Evolutionary conservation across 2,113 vertebrate genomes (phyloP).

Genomic region (Pantherophis guttatus): DNA sequence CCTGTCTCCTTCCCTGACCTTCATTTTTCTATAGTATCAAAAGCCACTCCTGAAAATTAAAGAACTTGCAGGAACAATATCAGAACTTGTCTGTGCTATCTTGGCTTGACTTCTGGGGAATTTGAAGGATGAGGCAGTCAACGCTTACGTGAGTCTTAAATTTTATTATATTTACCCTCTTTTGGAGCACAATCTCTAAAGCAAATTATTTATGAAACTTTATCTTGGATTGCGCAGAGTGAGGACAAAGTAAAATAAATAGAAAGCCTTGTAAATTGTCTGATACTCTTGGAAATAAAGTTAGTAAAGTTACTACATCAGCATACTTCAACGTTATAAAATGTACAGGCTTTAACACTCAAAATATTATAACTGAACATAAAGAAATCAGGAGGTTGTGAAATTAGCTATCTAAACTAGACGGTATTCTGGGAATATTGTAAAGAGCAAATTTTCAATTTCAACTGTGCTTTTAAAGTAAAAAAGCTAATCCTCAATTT

Average conservation of each 20-base stretch:
- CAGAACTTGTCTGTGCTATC: neutral
- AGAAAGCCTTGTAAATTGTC: neutral
- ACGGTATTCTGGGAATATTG: neutral
- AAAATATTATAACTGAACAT: neutral
- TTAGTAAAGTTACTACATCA: neutral
- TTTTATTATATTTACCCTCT: neutral
- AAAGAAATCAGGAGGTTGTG: neutral
- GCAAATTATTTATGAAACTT: neutral
- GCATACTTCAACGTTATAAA: neutral
- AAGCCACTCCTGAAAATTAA: neutral
- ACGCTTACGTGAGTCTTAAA: neutral
- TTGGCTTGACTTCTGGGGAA: neutral
- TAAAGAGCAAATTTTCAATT: neutral
- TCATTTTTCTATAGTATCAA: neutral
- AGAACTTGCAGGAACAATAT: neutral
- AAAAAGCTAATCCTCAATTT: neutral
- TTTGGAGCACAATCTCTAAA: neutral
- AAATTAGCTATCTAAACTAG: neutral
- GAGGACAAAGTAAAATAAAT: neutral
- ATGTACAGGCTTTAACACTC: neutral
- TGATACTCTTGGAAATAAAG: neutral
- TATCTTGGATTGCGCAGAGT: neutral
- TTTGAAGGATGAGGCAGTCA: neutral
- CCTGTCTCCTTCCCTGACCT: neutral
- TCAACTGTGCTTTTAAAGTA: neutral